phyloP scores from a whole-genome alignment of 2,113 vertebrate species.

The Cynocephalus volans region DNA sequence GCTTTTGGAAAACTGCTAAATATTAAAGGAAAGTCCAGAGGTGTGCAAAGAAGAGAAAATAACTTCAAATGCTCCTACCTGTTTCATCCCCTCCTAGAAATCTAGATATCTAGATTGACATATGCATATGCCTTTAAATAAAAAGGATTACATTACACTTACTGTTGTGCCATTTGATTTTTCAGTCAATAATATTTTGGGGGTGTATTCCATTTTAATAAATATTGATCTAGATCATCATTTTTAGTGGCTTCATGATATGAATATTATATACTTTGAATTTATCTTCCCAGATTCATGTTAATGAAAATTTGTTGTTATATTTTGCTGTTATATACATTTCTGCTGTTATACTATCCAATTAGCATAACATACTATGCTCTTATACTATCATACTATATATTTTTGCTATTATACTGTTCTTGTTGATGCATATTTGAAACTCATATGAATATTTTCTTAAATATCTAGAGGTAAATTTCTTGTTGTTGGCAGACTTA shows the following conservation, averaged over 20 bases:
- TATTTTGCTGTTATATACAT: neutral
- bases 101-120: neutral
- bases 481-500: neutral
- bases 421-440: neutral
- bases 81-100: neutral
- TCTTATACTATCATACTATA: neutral
- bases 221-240: neutral
- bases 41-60: neutral
- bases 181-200: neutral
- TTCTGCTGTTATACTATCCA: neutral
- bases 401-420: neutral
- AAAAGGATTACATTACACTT: neutral
- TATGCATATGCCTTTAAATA: too few species aligned
- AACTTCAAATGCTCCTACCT: neutral
- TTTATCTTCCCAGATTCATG: neutral
- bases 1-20: neutral
- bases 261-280: neutral
- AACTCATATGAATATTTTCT: neutral
- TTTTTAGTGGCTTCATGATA: neutral
- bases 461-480: neutral
- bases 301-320: neutral
- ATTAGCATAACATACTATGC: neutral
- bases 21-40: neutral
- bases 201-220: neutral
- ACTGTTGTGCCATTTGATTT: neutral